Evolutionary conservation across 2,797 vertebrate genomes (phyloP), one percentile per base, ranked within the genome.

Genomic region (Spatula clypeata): DNA sequence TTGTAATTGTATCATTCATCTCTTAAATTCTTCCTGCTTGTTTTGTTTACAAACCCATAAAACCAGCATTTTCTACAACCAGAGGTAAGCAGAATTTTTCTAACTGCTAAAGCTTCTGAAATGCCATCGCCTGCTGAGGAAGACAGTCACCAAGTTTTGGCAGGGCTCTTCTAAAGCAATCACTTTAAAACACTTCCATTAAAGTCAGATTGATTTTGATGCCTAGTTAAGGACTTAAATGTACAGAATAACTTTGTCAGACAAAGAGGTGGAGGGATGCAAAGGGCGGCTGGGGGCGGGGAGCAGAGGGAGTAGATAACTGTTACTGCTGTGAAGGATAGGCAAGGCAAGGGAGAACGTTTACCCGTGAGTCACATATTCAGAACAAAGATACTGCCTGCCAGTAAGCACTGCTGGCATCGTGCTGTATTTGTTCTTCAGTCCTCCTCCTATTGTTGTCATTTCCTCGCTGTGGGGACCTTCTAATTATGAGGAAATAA

Each of bases 401-500:
- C 53, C 42, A 62, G 57, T 77, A 83, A 74, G 47, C 13, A 34
- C 32, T 73, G 58, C 69, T 83, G 66, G 47, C 61, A 71, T 61
- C 2, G 1, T 85, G 49, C 34, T 62, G 34, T 69, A 62, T 87
- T 87, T 0, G 0, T 44, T 70, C 47, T 61, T 6, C 15, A 45
- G 36, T 71, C 32, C 53, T 40, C 40, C 74, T 91, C 64, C 72
- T 79, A 20, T 57, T 91, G 49, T 64, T 88, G 86, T 32, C 13
- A 38, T 86, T 90, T 95, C 65, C 69, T 88, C 24, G 20, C 36
- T 90, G 40, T 32, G 23, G 6, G 58, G 80, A 36, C 47, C 67
- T 88, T 82, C 17, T 67, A n/a, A 21, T 79, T 42, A 70, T 62
- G n/a, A 88, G 73, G 77, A 77, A 90, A 93, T 84, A 88, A 57